Percentiles rank a stretch among this genome's conserved stretches.
Conservation (phyloP, 1,140 invertebrate genomes). For the Pissodes strobi region DNA sequence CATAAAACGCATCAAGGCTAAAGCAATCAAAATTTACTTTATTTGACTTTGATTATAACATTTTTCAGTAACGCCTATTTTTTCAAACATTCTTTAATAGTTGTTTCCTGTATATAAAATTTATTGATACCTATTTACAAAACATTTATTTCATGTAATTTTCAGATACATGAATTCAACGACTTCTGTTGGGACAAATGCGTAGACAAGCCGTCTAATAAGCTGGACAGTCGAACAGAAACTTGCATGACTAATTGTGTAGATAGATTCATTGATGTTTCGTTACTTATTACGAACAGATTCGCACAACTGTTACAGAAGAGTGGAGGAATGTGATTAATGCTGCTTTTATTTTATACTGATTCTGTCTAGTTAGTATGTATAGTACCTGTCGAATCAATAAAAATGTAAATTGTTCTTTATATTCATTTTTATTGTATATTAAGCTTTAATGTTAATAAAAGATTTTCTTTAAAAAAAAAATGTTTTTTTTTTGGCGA, state of each 20-base stretch:
- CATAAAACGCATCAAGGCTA: too few species aligned
- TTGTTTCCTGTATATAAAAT: too few species aligned
- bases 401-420: conserved; percentile 31
- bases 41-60: too few species aligned
- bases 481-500: too few species aligned
- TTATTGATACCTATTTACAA: too few species aligned
- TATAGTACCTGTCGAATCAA: not conserved
- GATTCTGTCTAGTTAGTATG: conserved; percentile 1
- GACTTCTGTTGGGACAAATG: conserved; percentile 96
- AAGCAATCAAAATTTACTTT: too few species aligned
- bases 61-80: too few species aligned
- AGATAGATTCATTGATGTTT: conserved; percentile 91
- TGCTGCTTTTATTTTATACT: not conserved
- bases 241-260: conserved; percentile 92
- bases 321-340: conserved; percentile 55
- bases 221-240: conserved; percentile 86
- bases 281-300: conserved; percentile 81
- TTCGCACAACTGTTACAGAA: conserved; percentile 82
- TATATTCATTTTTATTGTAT: conserved; percentile 27
- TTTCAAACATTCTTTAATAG: too few species aligned
- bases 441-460: not conserved
- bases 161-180: conserved; percentile 86
- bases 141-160: too few species aligned
- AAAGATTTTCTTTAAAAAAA: too few species aligned
- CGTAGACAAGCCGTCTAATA: conserved; percentile 83